These are phyloP conservation scores for Agrotis segetum DNA, from an alignment of 2,888 invertebrate genomes.

Conservation along the genomic window DNA sequence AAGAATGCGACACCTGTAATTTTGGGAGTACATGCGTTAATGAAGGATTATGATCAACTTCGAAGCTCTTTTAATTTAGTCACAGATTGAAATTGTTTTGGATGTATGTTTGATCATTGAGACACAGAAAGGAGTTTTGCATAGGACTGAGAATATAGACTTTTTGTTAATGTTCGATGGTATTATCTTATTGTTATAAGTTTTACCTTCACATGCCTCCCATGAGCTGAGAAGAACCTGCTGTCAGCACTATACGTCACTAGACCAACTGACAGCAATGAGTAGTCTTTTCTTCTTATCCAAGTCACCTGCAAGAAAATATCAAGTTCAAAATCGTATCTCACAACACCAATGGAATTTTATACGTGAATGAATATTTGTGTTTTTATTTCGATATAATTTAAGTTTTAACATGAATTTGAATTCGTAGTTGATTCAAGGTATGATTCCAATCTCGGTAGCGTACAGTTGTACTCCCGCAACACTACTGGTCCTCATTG, in stretches of 20 bases:
- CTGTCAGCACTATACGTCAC: constrained; percentile 93
- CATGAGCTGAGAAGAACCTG: constrained; percentile 92
- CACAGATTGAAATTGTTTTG: no score
- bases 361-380: not conserved
- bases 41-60: no score
- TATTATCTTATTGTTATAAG: not conserved
- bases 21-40: no score
- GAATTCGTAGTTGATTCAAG: not conserved
- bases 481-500: no score
- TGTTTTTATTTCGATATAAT: constrained; percentile 3
- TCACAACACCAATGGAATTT: not conserved
- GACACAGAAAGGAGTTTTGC: no score
- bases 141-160: no score
- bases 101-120: no score
- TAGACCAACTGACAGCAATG: constrained; percentile 92
- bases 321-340: not conserved
- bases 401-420: not conserved
- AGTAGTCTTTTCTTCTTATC: constrained; percentile 93
- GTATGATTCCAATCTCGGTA: no score
- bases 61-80: no score
- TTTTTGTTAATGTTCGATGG: no score
- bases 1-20: no score
- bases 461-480: no score
- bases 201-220: constrained; percentile 90
- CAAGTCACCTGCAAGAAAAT: constrained; percentile 92